Evolutionary conservation across 30 jellyfish, hydroid and myxozoan genomes (phyloP).

Genomic region (Turritopsis rubra): DNA sequence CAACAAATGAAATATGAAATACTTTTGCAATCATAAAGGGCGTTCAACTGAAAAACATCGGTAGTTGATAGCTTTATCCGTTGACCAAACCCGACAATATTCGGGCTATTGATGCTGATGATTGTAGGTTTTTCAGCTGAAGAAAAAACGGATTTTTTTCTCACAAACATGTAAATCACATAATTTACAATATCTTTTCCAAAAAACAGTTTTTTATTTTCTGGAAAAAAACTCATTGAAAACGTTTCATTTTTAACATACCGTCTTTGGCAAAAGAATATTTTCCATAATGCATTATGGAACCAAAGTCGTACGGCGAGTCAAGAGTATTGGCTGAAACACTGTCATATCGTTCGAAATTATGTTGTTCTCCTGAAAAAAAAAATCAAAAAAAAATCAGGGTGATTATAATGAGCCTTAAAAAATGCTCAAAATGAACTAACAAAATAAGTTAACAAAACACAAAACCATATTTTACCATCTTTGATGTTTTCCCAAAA

Average conservation of each 20-base stretch:
- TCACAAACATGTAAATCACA: no score
- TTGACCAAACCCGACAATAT: constrained; percentile 31
- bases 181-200: background rate
- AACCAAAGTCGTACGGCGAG: constrained; percentile 47
- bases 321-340: constrained; percentile 42
- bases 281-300: constrained; percentile 76
- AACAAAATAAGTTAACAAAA: background rate
- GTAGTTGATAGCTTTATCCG: constrained; percentile 32
- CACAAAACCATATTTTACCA: constrained; percentile 1
- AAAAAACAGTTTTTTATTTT: no score
- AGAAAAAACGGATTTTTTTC: no score
- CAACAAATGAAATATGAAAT: background rate
- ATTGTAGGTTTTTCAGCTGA: constrained; percentile 41
- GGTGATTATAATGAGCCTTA: no score
- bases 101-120: constrained; percentile 36
- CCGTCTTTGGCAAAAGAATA: constrained; percentile 37
- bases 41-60: constrained; percentile 47
- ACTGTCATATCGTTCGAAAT: constrained; percentile 33
- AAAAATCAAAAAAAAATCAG: no score
- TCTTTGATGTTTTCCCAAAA: constrained; percentile 39
- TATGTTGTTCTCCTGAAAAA: constrained; percentile 42
- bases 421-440: background rate
- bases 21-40: constrained; percentile 55
- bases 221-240: no score
- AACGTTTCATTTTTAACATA: no score